Evolutionary conservation across 2,113 vertebrate species (phyloP).

Genomic region (Embiotoca jacksoni): DNA sequence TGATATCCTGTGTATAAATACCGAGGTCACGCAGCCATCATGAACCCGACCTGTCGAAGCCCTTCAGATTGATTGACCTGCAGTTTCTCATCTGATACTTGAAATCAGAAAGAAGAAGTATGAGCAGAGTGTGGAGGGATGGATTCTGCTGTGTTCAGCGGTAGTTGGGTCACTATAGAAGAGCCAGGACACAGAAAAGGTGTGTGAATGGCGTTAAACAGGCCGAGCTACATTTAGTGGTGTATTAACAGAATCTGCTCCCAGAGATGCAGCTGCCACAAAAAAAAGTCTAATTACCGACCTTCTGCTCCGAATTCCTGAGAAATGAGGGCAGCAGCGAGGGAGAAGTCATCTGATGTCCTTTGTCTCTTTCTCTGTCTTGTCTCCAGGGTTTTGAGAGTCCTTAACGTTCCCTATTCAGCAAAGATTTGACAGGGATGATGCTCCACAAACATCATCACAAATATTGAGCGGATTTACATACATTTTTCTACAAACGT

Average conservation of each 20-base stretch:
- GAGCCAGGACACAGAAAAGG: neutral
- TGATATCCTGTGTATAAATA: slow-evolving; percentile 71
- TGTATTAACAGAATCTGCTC: slow-evolving; percentile 55
- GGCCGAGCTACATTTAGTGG: slow-evolving; percentile 47
- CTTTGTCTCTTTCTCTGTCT: slow-evolving; percentile 34
- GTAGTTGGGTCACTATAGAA: slow-evolving; percentile 3
- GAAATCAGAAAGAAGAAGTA: slow-evolving; percentile 16
- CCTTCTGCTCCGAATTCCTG: slow-evolving; percentile 68
- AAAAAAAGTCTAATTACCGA: slow-evolving; percentile 64
- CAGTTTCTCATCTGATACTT: slow-evolving; percentile 23
- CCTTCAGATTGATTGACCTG: slow-evolving; percentile 49
- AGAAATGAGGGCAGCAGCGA: slow-evolving; percentile 62
- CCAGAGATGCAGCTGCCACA: slow-evolving; percentile 48
- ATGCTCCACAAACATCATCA: too few relatives aligned
- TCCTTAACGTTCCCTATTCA: neutral
- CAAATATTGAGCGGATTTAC: too few relatives aligned
- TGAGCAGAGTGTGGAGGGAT: slow-evolving; percentile 1
- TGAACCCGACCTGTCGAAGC: slow-evolving; percentile 48
- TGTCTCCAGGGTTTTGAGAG: slow-evolving; percentile 12
- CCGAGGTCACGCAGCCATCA: slow-evolving; percentile 35
- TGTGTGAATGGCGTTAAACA: slow-evolving; percentile 28
- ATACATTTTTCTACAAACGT: too few relatives aligned
- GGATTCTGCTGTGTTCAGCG: slow-evolving; percentile 2
- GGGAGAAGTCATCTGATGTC: slow-evolving; percentile 35
- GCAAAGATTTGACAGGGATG: too few relatives aligned